Evolutionary conservation across 2,797 vertebrate genomes (phyloP).

Genomic region (Scolopax rusticola): DNA sequence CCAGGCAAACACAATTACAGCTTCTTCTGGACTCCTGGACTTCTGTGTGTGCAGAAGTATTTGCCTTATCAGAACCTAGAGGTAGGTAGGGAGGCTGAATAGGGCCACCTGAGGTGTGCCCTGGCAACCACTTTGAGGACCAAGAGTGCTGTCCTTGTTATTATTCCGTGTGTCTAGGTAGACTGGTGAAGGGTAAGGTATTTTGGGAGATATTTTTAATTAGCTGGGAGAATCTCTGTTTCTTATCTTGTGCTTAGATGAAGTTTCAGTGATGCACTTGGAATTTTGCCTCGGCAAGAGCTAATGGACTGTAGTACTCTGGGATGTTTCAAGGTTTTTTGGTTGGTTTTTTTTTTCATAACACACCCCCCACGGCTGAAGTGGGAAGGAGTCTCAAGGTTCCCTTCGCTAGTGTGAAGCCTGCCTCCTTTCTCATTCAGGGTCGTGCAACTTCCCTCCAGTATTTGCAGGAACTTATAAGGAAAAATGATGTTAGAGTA

Average conservation of each 20-base stretch:
- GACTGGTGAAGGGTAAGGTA: not conserved
- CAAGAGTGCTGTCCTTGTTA: not conserved
- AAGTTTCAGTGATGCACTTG: not conserved
- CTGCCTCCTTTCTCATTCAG: not conserved
- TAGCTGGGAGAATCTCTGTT: not conserved
- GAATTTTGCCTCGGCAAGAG: not conserved
- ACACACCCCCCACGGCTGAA: not conserved
- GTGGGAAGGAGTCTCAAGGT: not conserved
- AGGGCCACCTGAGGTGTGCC: not conserved
- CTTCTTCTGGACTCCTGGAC: not conserved
- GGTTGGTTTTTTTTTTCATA: not conserved
- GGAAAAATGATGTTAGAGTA: not conserved
- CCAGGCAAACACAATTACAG: not conserved
- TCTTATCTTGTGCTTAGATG: not conserved
- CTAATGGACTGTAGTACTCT: not conserved
- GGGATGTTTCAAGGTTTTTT: not conserved
- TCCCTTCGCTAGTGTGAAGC: not conserved
- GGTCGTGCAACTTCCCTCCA: not conserved
- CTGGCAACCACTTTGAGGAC: not conserved
- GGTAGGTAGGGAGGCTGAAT: not conserved
- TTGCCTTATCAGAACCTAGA: not conserved
- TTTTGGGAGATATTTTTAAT: not conserved
- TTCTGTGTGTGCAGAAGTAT: not conserved
- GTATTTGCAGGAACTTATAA: not conserved
- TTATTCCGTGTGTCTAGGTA: not conserved